Evolutionary conservation across 2,797 vertebrate species (phyloP), one percentile per base, ranked within the genome.

Genomic region (Sebastolobus altivelis): DNA sequence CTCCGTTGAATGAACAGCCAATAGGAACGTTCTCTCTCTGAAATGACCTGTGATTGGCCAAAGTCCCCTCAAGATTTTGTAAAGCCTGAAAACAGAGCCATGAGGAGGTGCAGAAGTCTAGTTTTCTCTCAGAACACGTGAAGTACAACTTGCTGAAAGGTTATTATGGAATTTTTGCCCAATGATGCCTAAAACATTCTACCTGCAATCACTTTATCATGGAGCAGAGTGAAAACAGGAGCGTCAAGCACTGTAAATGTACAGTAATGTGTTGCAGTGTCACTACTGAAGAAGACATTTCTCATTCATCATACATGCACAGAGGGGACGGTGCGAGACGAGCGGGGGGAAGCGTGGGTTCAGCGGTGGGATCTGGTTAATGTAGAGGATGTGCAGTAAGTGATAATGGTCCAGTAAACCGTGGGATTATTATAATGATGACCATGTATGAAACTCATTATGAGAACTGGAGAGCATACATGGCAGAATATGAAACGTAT

Each of bases 381-480:
- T 43, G 69, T 38, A 33, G 29, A 62, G 55, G 31, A 54, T 40
- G 9, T 62, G 8, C 7, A 59, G 52, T 22, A 55, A 82, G 6
- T 6, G 40, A 67, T 59, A 38, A 65, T 46, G 25, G 66, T 56
- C 1, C 69, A 70, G 75, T 74, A 38, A 71, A 25, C 38, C 18
- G 8, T 43, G 11, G 27, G 2, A 38, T 40, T 77, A 22, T 69
- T 71, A 49, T 66, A 72, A 80, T 60, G 69, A 77, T 59, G 31
- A 73, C 33, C 60, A 29, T 33, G 40, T 63, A 29, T 63, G 58
- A 54, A 81, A 83, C 63, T 59, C 65, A 79, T 85, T 29, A 58
- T 63, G 52, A 49, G 18, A 67, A 31, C 10, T 9, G 18, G 1
- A 20, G 33, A 69, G 61, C 35, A 54, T 12, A 40, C 75, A 56